Evolutionary conservation across 1,140 invertebrate species (phyloP), one percentile per base, ranked within the genome.

Genomic region (Drosophila lini): DNA sequence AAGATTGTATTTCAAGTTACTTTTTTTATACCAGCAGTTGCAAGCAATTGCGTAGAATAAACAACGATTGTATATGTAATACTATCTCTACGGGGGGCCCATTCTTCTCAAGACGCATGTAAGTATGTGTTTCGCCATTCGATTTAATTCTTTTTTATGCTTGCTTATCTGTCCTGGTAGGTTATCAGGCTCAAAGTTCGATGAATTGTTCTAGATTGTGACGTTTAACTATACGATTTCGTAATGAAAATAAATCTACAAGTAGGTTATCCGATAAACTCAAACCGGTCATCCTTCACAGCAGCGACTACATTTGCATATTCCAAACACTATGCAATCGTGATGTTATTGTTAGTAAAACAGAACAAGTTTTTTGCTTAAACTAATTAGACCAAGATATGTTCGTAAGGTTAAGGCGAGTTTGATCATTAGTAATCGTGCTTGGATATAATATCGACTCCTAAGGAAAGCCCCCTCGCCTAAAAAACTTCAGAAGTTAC

Each of bases 1-100:
- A 32, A 40, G 13, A 31, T 58, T 41, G n/a, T 19, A 13, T 50
- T 74, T 50, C 56, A 52, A 68, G 61, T 15, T 25, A 13, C 3
- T 19, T 19, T 67, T 47, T 60, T 77, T 61, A 56, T 77, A 75
- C 34, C n/a, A 60, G 31, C 38, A 38, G 47, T 47, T 56, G 59
- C 64, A 34, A 32, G 55, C 55, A 45, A 56, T 67, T 68, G 28
- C 73, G 16, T 55, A 53, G 16, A 58, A 40, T 58, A 65, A 80
- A 74, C 41, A 25, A 10, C 5, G n/a, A 53, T 36, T 62, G 28
- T 47, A 42, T 74, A 55, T 40, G 57, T 52, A 47, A 45, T 36
- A 55, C 25, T 31, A 47, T 44, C 69, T 74, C 22, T 10, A 10
- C 34, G 3, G 68, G 56, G 40, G 68, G 52, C 28, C 7, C 28